Percentiles rank a stretch among this genome's conserved stretches.
Conservation (phyloP, 1,140 invertebrate species). For the Drosophila prosaltans region DNA sequence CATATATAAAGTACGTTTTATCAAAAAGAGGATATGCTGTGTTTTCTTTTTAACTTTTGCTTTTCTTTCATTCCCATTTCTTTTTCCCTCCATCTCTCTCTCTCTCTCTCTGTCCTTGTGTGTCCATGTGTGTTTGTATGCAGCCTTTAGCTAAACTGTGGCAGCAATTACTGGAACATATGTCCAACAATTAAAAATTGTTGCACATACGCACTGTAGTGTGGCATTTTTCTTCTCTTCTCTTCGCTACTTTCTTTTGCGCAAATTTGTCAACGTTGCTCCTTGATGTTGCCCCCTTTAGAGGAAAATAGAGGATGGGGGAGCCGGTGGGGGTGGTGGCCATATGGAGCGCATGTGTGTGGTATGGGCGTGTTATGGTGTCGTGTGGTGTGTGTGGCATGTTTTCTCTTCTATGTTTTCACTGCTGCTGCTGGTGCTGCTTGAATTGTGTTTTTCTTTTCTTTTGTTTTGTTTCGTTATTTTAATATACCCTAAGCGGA, state of each 20-base stretch:
- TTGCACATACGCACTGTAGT: slow-evolving; percentile 70
- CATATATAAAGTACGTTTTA: slow-evolving; percentile 4
- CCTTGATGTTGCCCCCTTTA: neutral
- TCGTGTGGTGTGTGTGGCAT: slow-evolving; percentile 25
- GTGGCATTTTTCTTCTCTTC: slow-evolving; percentile 28
- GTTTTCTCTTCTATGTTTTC: slow-evolving; percentile 15
- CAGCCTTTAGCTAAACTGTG: slow-evolving; percentile 48
- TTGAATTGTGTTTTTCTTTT: slow-evolving; percentile 44
- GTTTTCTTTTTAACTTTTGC: slow-evolving; percentile 13
- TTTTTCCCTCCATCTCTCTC: neutral
- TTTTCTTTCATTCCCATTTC: slow-evolving; percentile 16
- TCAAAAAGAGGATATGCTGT: slow-evolving; percentile 25
- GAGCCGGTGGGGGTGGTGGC: too few species aligned
- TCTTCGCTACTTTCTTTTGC: slow-evolving; percentile 31
- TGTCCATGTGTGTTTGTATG: slow-evolving; percentile 17
- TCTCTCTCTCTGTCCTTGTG: slow-evolving; percentile 16
- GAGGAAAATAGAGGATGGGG: too few species aligned
- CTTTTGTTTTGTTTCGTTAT: neutral
- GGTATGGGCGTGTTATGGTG: too few species aligned
- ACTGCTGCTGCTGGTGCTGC: slow-evolving; percentile 23
- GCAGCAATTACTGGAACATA: slow-evolving; percentile 69
- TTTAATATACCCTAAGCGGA: neutral
- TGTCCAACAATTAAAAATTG: slow-evolving; percentile 71
- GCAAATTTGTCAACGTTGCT: slow-evolving; percentile 30
- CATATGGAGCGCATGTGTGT: too few species aligned